A percentile compares a stretch with the other conserved stretches of the same genome.
These are phyloP conservation scores for Meiosimyza decipiens DNA, from an alignment of 2,888 invertebrate genomes.

Conservation along the genomic window DNA sequence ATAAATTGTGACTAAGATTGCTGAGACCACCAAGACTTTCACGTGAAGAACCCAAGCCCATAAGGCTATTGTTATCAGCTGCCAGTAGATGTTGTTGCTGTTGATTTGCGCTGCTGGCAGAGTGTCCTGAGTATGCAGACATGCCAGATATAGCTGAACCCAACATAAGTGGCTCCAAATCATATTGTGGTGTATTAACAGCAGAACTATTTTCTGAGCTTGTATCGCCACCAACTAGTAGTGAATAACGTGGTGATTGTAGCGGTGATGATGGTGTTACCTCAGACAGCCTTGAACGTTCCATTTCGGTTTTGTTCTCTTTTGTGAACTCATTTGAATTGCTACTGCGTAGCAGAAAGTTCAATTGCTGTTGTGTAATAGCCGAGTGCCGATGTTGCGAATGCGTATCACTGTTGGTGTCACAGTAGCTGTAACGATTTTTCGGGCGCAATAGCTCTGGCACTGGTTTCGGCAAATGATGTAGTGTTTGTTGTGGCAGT, in stretches of 20 bases:
- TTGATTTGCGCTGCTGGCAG: constrained; percentile 52
- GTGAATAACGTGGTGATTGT: constrained; percentile 66
- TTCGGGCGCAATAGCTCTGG: constrained; percentile 51
- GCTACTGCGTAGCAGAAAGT: constrained; percentile 51
- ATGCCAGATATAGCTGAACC: constrained; percentile 57
- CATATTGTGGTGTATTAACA: constrained; percentile 66
- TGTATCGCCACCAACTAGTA: constrained; percentile 65
- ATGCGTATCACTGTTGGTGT: constrained; percentile 40
- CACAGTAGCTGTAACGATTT: constrained; percentile 60
- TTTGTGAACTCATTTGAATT: constrained; percentile 54
- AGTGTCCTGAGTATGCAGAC: constrained; percentile 49
- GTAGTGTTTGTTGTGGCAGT: constrained; percentile 25
- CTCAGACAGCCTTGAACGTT: constrained; percentile 56
- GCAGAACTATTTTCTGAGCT: constrained; percentile 67
- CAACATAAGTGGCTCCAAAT: constrained; percentile 63
- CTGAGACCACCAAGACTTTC: constrained; percentile 57
- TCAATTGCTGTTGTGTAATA: constrained; percentile 40
- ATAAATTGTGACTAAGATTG: background rate
- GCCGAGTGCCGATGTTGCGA: constrained; percentile 26
- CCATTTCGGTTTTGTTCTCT: constrained; percentile 51
- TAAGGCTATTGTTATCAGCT: constrained; percentile 54
- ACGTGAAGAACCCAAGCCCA: constrained; percentile 59
- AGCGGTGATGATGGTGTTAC: constrained; percentile 65
- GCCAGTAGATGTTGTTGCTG: constrained; percentile 55
- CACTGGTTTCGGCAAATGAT: constrained; percentile 46